Evolutionary conservation across 1,140 invertebrate genomes (phyloP).

Genomic region (Leptopilina clavipes): DNA sequence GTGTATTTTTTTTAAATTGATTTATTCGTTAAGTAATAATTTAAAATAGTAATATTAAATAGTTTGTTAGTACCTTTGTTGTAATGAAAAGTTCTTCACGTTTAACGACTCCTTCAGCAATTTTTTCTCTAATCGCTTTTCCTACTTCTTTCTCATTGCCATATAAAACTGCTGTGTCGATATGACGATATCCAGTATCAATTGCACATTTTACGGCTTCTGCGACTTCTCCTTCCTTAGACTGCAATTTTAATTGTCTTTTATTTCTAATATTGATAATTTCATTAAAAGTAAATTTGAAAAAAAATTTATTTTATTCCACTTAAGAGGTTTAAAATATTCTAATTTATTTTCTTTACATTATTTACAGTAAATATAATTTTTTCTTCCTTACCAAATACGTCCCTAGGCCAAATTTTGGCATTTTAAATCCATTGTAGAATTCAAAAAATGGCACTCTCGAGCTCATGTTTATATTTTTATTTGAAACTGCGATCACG

Average conservation of each 20-base stretch:
- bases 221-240: constrained; percentile 79
- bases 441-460: constrained; percentile 68
- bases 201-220: constrained; percentile 86
- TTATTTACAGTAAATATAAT: background rate
- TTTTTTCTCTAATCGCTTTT: constrained; percentile 82
- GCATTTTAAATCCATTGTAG: constrained; percentile 78
- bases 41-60: background rate
- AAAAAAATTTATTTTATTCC: too few relatives aligned
- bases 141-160: constrained; percentile 91
- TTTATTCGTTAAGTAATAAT: too few relatives aligned
- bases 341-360: too few relatives aligned
- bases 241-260: constrained; percentile 70
- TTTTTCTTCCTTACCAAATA: constrained; percentile 74
- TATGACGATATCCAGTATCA: constrained; percentile 89
- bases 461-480: constrained; percentile 2
- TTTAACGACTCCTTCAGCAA: constrained; percentile 83
- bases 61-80: constrained; percentile 78
- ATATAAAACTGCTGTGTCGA: constrained; percentile 92
- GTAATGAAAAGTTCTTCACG: constrained; percentile 91
- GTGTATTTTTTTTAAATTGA: constrained; percentile 5
- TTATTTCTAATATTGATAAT: too few relatives aligned
- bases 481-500: background rate
- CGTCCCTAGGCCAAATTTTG: constrained; percentile 80
- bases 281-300: too few relatives aligned
- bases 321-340: too few relatives aligned